Base-by-base conservation (phyloP, 2,113 vertebrate species). In the Pelobates fuscus region DNA sequence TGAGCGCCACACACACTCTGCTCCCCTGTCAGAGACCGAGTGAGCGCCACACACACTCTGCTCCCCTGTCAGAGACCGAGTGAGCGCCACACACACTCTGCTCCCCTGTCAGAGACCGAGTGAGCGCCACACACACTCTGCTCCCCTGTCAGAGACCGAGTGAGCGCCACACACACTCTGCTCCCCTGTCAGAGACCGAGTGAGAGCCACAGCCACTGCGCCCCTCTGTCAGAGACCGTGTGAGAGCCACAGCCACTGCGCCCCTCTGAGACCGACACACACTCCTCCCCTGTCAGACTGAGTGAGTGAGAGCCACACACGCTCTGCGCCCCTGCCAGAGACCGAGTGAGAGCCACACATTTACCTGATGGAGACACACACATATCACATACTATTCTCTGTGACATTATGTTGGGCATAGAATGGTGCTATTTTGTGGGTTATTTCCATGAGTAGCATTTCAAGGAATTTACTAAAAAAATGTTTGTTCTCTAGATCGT, bases 401-500 rank as follows among this genome's bases (percentile, higher is more conserved):
- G n/a, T n/a, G n/a, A n/a, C n/a, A n/a, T n/a, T n/a, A n/a, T n/a
- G n/a, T n/a, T n/a, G n/a, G n/a, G n/a, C n/a, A n/a, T n/a, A n/a
- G n/a, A n/a, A n/a, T n/a, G n/a, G n/a, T n/a, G n/a, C n/a, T n/a
- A n/a, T n/a, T n/a, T n/a, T n/a, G n/a, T n/a, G n/a, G n/a, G n/a
- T n/a, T n/a, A n/a, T n/a, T n/a, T n/a, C n/a, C n/a, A n/a, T n/a
- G n/a, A n/a, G n/a, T n/a, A n/a, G n/a, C n/a, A n/a, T n/a, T n/a
- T n/a, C n/a, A n/a, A n/a, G n/a, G n/a, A n/a, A n/a, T n/a, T n/a
- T n/a, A n/a, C n/a, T n/a, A n/a, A n/a, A n/a, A n/a, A n/a, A n/a
- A n/a, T 18, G 8, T 1, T 11, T 63, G 60, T 66, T 41, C 86
- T 82, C 75, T 81, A 98, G 95, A 83, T 88, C 92, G 2, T 86